Evolutionary conservation across 2,797 vertebrate species (phyloP).

Genomic region (Chanos chanos): DNA sequence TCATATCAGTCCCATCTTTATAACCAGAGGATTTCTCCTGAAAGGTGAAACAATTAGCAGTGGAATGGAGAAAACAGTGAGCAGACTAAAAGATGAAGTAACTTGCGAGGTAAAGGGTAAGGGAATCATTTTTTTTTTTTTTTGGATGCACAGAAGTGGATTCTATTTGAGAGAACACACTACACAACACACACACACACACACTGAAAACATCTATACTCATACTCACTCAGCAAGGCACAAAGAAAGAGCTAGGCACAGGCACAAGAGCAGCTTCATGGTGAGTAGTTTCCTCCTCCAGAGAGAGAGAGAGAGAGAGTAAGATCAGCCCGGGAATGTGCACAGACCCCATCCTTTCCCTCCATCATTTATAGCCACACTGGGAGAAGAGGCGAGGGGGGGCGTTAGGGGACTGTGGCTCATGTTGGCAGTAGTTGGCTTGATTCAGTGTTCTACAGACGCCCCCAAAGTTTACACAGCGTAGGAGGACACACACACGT

Average conservation of each 20-base stretch:
- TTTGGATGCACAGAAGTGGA: too few species aligned
- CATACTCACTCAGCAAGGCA: conserved; percentile 42
- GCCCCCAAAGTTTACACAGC: conserved; percentile 19
- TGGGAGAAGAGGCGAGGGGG: not conserved
- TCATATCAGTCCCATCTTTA: too few species aligned
- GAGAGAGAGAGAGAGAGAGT: too few species aligned
- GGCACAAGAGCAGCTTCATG: conserved; percentile 62
- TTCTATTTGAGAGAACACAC: too few species aligned
- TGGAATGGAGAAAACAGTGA: too few species aligned
- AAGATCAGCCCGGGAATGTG: conserved; percentile 36
- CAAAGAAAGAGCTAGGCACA: conserved; percentile 55
- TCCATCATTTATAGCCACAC: conserved; percentile 34
- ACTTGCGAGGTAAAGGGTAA: too few species aligned
- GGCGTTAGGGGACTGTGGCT: not conserved
- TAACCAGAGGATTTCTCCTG: too few species aligned
- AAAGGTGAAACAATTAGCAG: too few species aligned
- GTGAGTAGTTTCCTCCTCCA: conserved; percentile 40
- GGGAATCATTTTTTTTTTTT: too few species aligned
- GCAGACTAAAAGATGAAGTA: too few species aligned
- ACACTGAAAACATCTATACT: conserved; percentile 37
- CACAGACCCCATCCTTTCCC: not conserved
- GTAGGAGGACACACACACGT: not conserved
- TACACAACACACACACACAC: not conserved
- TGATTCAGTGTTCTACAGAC: conserved; percentile 12
- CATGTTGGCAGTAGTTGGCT: not conserved